phyloP scores from a whole-genome alignment of 2,888 invertebrate species.

The Oithona nana region DNA sequence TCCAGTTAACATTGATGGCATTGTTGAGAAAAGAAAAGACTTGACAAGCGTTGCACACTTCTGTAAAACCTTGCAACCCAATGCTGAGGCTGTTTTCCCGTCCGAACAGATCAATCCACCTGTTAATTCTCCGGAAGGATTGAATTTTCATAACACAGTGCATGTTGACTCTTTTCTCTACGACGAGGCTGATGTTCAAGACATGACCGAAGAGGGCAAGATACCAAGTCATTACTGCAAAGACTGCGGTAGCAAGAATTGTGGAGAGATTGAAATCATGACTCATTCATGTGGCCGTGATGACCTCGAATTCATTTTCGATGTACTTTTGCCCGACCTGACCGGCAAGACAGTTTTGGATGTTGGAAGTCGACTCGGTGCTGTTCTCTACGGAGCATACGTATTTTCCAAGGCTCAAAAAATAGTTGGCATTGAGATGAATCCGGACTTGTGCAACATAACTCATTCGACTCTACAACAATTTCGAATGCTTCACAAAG shows the following conservation, averaged over 20 bases:
- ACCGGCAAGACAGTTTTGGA: slow-evolving; percentile 41
- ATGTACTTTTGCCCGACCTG: slow-evolving; percentile 37
- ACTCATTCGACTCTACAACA: slow-evolving; percentile 39
- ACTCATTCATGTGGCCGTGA: slow-evolving; percentile 46
- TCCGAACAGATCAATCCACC: slow-evolving; percentile 24
- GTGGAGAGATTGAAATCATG: slow-evolving; percentile 34
- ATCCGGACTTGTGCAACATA: slow-evolving; percentile 41
- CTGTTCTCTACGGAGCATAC: slow-evolving; percentile 43
- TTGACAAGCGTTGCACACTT: slow-evolving; percentile 23
- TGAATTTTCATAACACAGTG: slow-evolving; percentile 33
- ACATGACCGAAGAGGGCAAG: slow-evolving; percentile 33
- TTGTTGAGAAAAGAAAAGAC: not conserved
- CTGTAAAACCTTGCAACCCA: slow-evolving; percentile 22
- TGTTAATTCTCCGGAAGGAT: slow-evolving; percentile 19
- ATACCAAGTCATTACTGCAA: slow-evolving; percentile 34
- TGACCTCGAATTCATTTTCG: slow-evolving; percentile 41
- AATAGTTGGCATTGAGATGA: slow-evolving; percentile 49
- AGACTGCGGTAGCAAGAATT: slow-evolving; percentile 31
- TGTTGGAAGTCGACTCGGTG: slow-evolving; percentile 49
- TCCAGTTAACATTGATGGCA: no score
- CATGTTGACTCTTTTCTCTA: slow-evolving; percentile 52
- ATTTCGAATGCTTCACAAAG: slow-evolving; percentile 29
- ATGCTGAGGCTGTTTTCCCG: slow-evolving; percentile 22
- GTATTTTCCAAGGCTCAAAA: slow-evolving; percentile 33
- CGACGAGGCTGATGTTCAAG: slow-evolving; percentile 41